Evolutionary conservation across 2,888 invertebrate genomes (phyloP).

Genomic region (Cryptocephalus moraei): DNA sequence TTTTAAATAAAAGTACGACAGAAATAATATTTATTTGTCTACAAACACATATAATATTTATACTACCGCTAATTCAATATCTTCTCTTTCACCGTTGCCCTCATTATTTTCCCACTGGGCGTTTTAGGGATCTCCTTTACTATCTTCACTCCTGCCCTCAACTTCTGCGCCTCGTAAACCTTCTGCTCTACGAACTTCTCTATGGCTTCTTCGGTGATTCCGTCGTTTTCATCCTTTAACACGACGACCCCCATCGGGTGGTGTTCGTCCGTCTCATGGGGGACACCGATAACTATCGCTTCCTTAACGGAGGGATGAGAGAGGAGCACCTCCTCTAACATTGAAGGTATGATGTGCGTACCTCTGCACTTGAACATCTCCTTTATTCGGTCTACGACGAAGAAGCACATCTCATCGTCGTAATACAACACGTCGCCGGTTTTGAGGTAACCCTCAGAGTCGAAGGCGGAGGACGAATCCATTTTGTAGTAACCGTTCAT

Average conservation of each 20-base stretch:
- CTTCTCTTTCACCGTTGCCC: no score
- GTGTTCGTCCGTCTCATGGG: conserved; percentile 58
- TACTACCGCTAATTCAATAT: no score
- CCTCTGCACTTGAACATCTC: conserved; percentile 40
- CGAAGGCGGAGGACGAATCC: conserved; percentile 34
- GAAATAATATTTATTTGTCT: no score
- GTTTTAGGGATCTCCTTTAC: conserved; percentile 7
- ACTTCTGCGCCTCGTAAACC: conserved; percentile 8
- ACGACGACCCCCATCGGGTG: conserved; percentile 40
- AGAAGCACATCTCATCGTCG: conserved; percentile 38
- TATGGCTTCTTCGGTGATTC: conserved; percentile 4
- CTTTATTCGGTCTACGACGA: conserved; percentile 39
- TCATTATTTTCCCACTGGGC: conserved; percentile 7
- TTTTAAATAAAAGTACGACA: no score
- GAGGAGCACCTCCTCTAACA: conserved; percentile 60
- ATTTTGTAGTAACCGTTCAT: conserved; percentile 40
- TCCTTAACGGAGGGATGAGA: conserved; percentile 62
- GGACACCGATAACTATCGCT: conserved; percentile 61
- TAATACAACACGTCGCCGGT: conserved; percentile 42
- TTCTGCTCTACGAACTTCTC: conserved; percentile 32
- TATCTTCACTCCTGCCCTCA: conserved; percentile 12
- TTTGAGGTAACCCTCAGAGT: conserved; percentile 39
- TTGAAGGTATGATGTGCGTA: conserved; percentile 59
- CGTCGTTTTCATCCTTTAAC: conserved; percentile 22
- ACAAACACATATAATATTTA: no score